Percentiles rank a stretch among this genome's conserved stretches.
phyloP scores from a whole-genome alignment of 2,113 vertebrate genomes.

The Chascanopsetta lugubris region DNA sequence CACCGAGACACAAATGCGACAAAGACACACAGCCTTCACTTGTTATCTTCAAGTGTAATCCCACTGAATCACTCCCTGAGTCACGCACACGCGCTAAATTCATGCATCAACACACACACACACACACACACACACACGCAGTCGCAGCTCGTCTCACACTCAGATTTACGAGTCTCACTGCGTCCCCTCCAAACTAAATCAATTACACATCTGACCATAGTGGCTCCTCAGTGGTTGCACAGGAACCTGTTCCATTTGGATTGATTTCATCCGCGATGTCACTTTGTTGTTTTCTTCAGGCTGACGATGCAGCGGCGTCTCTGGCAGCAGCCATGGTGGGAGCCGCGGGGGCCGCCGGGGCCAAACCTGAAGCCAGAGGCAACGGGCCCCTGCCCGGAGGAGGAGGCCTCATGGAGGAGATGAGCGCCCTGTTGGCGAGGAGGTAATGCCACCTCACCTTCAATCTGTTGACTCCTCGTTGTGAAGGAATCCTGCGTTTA shows the following conservation, averaged over 20 bases:
- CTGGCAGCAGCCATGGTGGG: conserved; percentile 72
- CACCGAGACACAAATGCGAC: background rate
- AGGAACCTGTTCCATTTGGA: background rate
- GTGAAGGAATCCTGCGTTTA: too few species aligned
- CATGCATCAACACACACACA: conserved; percentile 13
- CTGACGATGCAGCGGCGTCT: conserved; percentile 82
- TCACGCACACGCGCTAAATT: background rate
- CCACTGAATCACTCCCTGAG: conserved; percentile 10
- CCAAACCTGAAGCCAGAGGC: conserved; percentile 90
- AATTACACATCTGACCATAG: background rate
- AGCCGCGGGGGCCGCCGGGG: conserved; percentile 66
- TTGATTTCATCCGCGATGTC: background rate
- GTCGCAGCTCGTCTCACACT: conserved; percentile 15
- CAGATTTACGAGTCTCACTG: conserved; percentile 3
- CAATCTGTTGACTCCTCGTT: too few species aligned
- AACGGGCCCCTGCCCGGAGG: conserved; percentile 91
- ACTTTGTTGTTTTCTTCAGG: conserved; percentile 74
- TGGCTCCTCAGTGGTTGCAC: background rate
- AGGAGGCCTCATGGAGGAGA: conserved; percentile 98
- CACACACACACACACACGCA: conserved; percentile 11
- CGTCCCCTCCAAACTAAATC: background rate
- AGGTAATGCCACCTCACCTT: conserved; percentile 80
- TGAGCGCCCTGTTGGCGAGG: conserved; percentile 98
- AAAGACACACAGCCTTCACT: background rate
- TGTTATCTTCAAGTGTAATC: background rate